A percentile compares a stretch with the other conserved stretches of the same genome.
Evolutionary conservation across 2,888 invertebrate genomes (phyloP).

Genomic region (Eupithecia dodoneata): DNA sequence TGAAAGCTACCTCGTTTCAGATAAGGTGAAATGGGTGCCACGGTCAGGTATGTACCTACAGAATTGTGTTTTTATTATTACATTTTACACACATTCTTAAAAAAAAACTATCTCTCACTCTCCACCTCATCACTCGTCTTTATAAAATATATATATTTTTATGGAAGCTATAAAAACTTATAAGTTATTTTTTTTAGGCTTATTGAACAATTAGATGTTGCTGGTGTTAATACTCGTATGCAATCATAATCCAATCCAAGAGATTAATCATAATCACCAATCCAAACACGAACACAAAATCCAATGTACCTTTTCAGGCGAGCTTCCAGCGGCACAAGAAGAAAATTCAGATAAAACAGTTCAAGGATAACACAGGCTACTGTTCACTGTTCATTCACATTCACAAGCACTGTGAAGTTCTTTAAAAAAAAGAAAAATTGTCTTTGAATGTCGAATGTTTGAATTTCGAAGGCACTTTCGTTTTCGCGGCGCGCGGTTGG

Average conservation of each 20-base stretch:
- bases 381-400: constrained; percentile 75
- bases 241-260: background rate
- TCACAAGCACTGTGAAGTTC: constrained; percentile 53
- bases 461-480: constrained; percentile 68
- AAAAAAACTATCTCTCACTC: too few relatives aligned
- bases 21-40: background rate
- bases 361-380: constrained; percentile 81
- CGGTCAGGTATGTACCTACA: background rate
- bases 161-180: too few relatives aligned
- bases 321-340: constrained; percentile 60
- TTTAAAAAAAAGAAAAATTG: constrained; percentile 9
- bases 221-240: background rate
- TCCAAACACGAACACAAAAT: constrained; percentile 56
- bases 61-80: too few relatives aligned
- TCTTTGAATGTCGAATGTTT: constrained; percentile 13
- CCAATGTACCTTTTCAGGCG: constrained; percentile 75
- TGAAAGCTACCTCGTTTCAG: background rate
- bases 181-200: background rate
- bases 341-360: constrained; percentile 59
- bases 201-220: background rate
- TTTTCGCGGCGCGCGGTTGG: constrained; percentile 64
- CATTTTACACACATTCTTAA: too few relatives aligned
- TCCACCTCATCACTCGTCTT: too few relatives aligned
- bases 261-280: constrained; percentile 27
- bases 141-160: too few relatives aligned